These are phyloP conservation scores for Drosophila ochracea DNA, from an alignment of 2,888 invertebrate genomes.

Conservation along the genomic window DNA sequence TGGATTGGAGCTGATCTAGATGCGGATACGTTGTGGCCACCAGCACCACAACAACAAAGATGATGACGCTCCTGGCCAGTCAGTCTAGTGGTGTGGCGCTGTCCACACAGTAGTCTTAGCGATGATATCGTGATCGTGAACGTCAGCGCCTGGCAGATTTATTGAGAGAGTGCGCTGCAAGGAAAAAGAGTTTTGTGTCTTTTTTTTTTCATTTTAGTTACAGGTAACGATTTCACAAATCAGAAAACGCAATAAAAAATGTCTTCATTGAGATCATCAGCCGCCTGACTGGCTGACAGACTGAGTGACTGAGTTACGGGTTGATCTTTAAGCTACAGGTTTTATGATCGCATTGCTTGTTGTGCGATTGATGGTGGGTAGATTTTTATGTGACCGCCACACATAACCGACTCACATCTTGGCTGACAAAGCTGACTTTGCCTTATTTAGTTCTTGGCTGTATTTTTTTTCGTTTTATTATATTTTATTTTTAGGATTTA, in stretches of 20 bases:
- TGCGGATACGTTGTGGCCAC: constrained; percentile 33
- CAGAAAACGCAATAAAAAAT: constrained; percentile 60
- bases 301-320: constrained; percentile 18
- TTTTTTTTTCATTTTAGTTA: constrained; percentile 16
- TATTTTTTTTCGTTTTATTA: constrained; percentile 13
- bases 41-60: constrained; percentile 7
- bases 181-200: constrained; percentile 6
- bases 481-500: constrained; percentile 51
- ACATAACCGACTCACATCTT: constrained; percentile 18
- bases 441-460: constrained; percentile 64
- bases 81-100: constrained; percentile 1
- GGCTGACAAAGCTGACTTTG: constrained; percentile 66
- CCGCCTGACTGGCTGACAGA: constrained; percentile 29
- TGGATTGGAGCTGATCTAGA: constrained; percentile 57
- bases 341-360: constrained; percentile 56
- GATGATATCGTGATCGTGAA: constrained; percentile 55
- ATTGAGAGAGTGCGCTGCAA: constrained; percentile 35
- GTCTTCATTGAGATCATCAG: constrained; percentile 77
- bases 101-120: constrained; percentile 52
- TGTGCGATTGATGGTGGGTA: constrained; percentile 67
- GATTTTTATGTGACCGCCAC: constrained; percentile 69
- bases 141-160: constrained; percentile 56
- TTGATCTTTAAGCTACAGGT: constrained; percentile 67
- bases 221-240: constrained; percentile 67
- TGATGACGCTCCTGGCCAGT: constrained; percentile 1